phyloP scores from a whole-genome alignment of 1,140 invertebrate species.

The Heliconius congener region DNA sequence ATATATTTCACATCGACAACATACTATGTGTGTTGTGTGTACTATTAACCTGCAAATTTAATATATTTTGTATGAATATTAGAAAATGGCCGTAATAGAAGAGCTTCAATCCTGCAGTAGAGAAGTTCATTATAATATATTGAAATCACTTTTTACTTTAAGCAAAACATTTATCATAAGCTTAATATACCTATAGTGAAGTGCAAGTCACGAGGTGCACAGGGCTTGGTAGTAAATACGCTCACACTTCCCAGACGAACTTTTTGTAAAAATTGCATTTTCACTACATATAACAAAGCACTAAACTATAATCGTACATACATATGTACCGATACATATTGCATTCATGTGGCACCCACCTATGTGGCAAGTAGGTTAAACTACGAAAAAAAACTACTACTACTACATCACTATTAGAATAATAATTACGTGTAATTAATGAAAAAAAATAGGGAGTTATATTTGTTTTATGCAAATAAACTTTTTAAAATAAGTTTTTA shows the following conservation, averaged over 20 bases:
- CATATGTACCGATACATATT: constrained; percentile 63
- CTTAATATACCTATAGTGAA: constrained; percentile 64
- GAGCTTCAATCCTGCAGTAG: constrained; percentile 35
- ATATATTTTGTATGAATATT: constrained; percentile 12
- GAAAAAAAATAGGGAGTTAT: background rate
- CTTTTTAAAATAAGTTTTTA: constrained; percentile 15
- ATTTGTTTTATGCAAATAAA: constrained; percentile 22
- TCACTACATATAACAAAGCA: constrained; percentile 75
- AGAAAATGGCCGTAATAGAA: constrained; percentile 19
- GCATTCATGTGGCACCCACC: constrained; percentile 73
- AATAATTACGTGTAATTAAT: background rate
- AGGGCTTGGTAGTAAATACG: constrained; percentile 77
- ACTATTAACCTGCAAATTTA: background rate
- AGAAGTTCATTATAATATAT: constrained; percentile 20
- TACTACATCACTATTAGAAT: constrained; percentile 5
- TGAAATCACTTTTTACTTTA: constrained; percentile 36
- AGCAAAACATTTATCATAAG: constrained; percentile 57
- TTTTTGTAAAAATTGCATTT: constrained; percentile 67
- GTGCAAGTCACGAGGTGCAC: constrained; percentile 71
- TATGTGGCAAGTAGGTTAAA: constrained; percentile 52
- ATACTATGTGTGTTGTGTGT: background rate
- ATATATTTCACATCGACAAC: background rate
- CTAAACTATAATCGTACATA: constrained; percentile 45
- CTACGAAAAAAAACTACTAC: background rate
- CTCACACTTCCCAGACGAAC: constrained; percentile 78